A percentile compares a stretch with the other conserved stretches of the same genome.
Conservation (phyloP, 1,140 invertebrate genomes). For the Solenopsis invicta region DNA sequence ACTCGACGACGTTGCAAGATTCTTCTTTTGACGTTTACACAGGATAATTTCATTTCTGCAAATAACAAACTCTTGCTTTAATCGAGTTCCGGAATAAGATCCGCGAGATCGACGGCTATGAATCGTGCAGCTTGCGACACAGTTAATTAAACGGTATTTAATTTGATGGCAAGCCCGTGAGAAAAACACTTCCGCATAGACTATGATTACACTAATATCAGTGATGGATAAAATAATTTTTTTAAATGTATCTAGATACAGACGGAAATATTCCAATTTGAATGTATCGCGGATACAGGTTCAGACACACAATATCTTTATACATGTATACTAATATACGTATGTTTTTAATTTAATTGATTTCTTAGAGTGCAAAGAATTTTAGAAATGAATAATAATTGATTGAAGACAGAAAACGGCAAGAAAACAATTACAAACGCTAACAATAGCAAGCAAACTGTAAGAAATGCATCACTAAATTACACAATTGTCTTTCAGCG, state of each 20-base stretch:
- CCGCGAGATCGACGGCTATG: conserved; percentile 31
- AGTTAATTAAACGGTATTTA: conserved; percentile 39
- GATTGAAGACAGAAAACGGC: neutral
- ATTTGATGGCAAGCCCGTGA: neutral
- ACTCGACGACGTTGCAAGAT: conserved; percentile 56
- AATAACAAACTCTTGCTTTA: conserved; percentile 21
- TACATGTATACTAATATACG: no score
- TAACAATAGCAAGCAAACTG: neutral
- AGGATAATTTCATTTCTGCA: conserved; percentile 50
- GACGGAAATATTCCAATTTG: no score
- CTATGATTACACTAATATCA: neutral
- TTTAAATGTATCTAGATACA: no score
- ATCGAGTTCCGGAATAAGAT: conserved; percentile 19
- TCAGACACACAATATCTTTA: no score
- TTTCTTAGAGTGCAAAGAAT: neutral
- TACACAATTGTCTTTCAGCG: neutral
- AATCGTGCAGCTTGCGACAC: conserved; percentile 6
- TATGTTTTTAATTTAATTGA: neutral
- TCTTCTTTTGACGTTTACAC: neutral
- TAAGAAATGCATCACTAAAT: neutral
- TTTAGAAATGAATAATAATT: conserved; percentile 6
- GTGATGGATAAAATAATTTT: no score
- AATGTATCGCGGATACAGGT: no score
- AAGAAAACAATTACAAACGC: neutral
- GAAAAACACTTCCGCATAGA: neutral